Percentiles rank a stretch among this genome's conserved stretches.
phyloP scores from a whole-genome alignment of 1,140 invertebrate genomes.

The Bombus consobrinus region DNA sequence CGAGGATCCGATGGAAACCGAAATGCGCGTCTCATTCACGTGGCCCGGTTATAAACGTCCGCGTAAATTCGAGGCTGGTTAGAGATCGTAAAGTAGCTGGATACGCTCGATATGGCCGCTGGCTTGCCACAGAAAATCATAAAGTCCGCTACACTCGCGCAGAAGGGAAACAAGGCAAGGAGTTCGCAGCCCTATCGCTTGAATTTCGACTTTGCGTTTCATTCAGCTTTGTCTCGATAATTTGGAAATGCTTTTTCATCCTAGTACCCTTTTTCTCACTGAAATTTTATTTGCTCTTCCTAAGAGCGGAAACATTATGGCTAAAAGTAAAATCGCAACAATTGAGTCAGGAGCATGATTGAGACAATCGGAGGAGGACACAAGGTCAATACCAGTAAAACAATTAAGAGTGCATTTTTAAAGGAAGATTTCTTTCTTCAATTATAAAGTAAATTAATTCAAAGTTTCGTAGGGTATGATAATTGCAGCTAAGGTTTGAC shows the following conservation, averaged over 20 bases:
- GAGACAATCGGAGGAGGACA: too few relatives aligned
- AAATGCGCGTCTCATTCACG: slow-evolving; percentile 65
- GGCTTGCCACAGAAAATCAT: slow-evolving; percentile 67
- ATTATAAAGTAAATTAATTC: background rate
- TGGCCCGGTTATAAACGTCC: slow-evolving; percentile 74
- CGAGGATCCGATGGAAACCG: slow-evolving; percentile 48
- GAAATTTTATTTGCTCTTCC: too few relatives aligned
- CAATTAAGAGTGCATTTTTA: background rate
- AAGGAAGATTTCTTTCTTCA: background rate
- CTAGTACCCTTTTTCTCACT: too few relatives aligned
- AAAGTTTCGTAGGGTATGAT: background rate
- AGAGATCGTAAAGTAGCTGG: slow-evolving; percentile 67
- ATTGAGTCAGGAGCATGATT: too few relatives aligned
- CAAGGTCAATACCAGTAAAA: too few relatives aligned
- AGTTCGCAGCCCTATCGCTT: slow-evolving; percentile 1
- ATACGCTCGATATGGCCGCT: slow-evolving; percentile 53
- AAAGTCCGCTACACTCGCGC: slow-evolving; percentile 51
- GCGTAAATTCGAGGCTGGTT: slow-evolving; percentile 75
- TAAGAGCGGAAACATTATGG: too few relatives aligned
- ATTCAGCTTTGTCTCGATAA: background rate
- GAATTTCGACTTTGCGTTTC: slow-evolving; percentile 1
- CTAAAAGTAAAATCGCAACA: too few relatives aligned
- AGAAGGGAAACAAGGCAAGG: slow-evolving; percentile 5
- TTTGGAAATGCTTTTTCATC: background rate
- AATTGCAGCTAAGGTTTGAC: background rate